These are phyloP conservation scores for Sitta carolinensis DNA, from an alignment of 2,797 vertebrate species.

Conservation along the genomic window DNA sequence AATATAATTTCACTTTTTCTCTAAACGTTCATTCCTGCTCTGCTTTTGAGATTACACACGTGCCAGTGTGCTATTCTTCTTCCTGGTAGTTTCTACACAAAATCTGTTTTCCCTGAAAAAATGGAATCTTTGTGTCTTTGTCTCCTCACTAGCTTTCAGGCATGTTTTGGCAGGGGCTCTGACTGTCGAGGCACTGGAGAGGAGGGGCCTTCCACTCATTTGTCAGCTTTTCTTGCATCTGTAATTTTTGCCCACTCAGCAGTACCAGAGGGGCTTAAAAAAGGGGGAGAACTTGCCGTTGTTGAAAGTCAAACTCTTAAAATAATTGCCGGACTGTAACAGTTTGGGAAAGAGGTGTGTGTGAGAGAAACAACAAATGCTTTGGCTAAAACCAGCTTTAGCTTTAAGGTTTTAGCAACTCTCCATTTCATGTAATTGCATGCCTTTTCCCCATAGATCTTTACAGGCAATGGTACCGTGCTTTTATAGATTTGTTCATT, in stretches of 20 bases:
- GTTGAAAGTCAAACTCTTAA: conserved; percentile 62
- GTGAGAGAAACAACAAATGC: neutral
- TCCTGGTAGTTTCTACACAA: conserved; percentile 78
- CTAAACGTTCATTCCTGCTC: conserved; percentile 35
- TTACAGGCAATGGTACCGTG: neutral
- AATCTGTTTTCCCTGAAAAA: conserved; percentile 83
- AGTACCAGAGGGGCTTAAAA: conserved; percentile 73
- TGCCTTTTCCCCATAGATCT: neutral
- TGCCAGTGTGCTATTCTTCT: conserved; percentile 76
- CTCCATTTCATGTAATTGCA: neutral
- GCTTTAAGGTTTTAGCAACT: conserved; percentile 11
- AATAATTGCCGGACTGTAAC: conserved; percentile 41
- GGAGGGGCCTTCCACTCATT: conserved; percentile 72
- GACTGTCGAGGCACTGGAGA: conserved; percentile 72
- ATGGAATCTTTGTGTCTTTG: conserved; percentile 93
- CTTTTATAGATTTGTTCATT: neutral
- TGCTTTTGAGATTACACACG: conserved; percentile 52
- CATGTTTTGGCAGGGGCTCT: conserved; percentile 86
- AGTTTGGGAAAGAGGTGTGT: neutral
- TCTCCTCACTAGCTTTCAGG: conserved; percentile 80
- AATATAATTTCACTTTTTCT: conserved; percentile 45
- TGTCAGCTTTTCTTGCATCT: conserved; percentile 78
- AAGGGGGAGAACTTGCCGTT: conserved; percentile 58
- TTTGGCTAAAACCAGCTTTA: conserved; percentile 2
- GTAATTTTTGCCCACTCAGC: conserved; percentile 85